A percentile compares a stretch with the other conserved stretches of the same genome.
phyloP scores from a whole-genome alignment of 2,113 vertebrate species.

The Antennarius striatus region DNA sequence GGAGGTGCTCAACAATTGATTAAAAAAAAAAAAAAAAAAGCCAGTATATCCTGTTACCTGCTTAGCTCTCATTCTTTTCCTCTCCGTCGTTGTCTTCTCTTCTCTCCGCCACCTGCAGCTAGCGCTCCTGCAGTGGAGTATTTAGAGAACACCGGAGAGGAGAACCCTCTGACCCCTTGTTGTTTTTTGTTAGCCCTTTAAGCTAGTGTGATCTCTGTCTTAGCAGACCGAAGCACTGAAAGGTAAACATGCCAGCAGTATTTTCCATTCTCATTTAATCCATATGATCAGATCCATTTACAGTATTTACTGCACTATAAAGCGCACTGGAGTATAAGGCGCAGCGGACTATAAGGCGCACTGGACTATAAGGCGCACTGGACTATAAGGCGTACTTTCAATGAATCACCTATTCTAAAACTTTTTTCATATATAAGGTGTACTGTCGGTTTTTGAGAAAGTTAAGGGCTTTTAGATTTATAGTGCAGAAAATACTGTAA shows the following conservation, averaged over 20 bases:
- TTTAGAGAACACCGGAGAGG: constrained; percentile 39
- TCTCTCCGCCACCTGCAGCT: constrained; percentile 13
- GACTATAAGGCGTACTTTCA: too few relatives aligned
- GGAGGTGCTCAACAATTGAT: constrained; percentile 12
- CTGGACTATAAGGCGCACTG: too few relatives aligned
- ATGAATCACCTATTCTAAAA: too few relatives aligned
- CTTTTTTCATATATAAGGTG: too few relatives aligned
- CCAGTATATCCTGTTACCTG: constrained; percentile 37
- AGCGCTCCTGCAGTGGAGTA: constrained; percentile 24
- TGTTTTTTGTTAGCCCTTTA: constrained; percentile 55
- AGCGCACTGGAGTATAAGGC: too few relatives aligned
- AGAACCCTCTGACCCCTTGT: constrained; percentile 60
- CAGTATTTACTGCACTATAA: too few relatives aligned
- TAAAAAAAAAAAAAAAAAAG: constrained; percentile 16
- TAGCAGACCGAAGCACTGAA: constrained; percentile 50
- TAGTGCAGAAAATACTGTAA: neutral
- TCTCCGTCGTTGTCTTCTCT: neutral
- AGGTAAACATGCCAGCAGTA: constrained; percentile 69
- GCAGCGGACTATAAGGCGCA: too few relatives aligned
- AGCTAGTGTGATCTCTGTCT: constrained; percentile 52
- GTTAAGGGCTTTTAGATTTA: too few relatives aligned
- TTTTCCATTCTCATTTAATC: constrained; percentile 73
- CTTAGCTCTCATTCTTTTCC: constrained; percentile 20
- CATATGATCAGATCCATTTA: constrained; percentile 56
- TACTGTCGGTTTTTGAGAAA: too few relatives aligned